phyloP scores from a whole-genome alignment of 2,888 invertebrate genomes.

The Drosophila yooni region DNA sequence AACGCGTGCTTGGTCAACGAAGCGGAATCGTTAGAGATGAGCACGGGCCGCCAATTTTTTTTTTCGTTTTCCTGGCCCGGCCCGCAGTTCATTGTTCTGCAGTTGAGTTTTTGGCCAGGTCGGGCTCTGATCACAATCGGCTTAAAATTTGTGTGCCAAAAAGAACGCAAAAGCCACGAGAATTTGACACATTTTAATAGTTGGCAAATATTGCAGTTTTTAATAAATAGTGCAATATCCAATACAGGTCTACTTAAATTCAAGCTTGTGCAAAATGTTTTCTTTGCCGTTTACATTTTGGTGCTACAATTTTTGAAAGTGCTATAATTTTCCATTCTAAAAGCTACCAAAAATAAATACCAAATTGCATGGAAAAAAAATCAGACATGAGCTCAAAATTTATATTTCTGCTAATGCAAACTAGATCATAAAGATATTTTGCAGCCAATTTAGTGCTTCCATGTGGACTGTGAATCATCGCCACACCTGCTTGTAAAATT shows the following conservation, averaged over 20 bases:
- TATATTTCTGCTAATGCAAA: neutral
- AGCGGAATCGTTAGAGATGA: slow-evolving; percentile 52
- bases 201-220: neutral
- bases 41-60: neutral
- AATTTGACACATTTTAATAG: neutral
- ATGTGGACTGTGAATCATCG: neutral
- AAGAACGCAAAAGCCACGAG: neutral
- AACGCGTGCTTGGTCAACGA: slow-evolving; percentile 57
- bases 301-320: neutral
- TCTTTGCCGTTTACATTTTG: neutral
- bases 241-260: neutral
- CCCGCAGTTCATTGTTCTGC: neutral
- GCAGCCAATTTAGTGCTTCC: neutral
- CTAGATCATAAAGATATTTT: neutral
- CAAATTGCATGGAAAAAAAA: neutral
- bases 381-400: neutral
- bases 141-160: neutral
- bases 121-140: neutral
- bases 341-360: neutral
- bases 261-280: neutral
- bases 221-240: fast-evolving
- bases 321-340: neutral
- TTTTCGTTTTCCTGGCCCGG: neutral
- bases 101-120: neutral
- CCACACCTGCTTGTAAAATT: neutral